These are phyloP conservation scores for Dunckerocampus dactyliophorus DNA, from an alignment of 2,113 vertebrate species.

Conservation along the genomic window DNA sequence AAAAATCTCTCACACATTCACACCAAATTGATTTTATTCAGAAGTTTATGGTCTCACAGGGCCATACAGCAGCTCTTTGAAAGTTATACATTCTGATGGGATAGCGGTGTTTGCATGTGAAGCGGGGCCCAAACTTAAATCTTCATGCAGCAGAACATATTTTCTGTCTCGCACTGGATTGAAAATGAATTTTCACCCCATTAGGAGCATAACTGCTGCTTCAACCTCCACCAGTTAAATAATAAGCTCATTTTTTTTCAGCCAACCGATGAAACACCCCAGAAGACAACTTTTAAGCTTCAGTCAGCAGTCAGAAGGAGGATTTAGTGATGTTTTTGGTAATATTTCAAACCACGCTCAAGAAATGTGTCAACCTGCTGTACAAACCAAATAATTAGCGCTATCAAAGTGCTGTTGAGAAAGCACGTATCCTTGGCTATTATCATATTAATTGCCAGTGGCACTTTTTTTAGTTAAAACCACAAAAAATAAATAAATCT, in stretches of 20 bases:
- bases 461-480: no score
- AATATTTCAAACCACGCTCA: background rate
- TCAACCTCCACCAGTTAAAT: constrained; percentile 24
- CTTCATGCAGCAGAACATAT: constrained; percentile 11
- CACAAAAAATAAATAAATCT: no score
- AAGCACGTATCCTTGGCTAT: no score
- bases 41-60: constrained; percentile 61
- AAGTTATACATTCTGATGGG: constrained; percentile 65
- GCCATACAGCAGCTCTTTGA: constrained; percentile 61
- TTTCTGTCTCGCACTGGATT: constrained; percentile 21
- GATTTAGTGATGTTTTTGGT: background rate
- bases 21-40: constrained; percentile 68
- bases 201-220: constrained; percentile 25
- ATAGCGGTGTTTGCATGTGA: constrained; percentile 45
- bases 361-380: no score
- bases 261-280: constrained; percentile 5
- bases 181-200: constrained; percentile 24
- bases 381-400: no score
- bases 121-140: constrained; percentile 45
- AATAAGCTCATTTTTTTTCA: constrained; percentile 16
- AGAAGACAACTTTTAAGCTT: background rate
- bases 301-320: background rate
- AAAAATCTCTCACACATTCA: constrained; percentile 46
- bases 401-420: no score
- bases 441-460: no score